Base-by-base conservation (phyloP, 2,113 vertebrate species). In the Rallus limicola region DNA sequence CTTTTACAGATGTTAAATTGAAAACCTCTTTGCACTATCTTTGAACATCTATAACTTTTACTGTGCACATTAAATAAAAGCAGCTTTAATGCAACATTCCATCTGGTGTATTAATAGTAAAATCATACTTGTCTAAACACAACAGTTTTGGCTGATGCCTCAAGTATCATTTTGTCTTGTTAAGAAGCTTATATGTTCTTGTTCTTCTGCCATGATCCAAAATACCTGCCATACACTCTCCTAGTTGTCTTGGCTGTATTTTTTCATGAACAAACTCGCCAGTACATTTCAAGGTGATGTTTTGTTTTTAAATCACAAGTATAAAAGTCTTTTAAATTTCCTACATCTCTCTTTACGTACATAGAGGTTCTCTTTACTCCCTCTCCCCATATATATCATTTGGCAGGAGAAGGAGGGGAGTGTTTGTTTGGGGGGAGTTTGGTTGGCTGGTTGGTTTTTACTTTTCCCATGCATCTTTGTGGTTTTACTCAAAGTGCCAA, bases 261-360 rank as follows among this genome's bases (percentile, higher is more conserved):
- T 83, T 86, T 84, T 82, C 79, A 44, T 81, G 87, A 95, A 92
- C 62, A 52, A 90, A 92, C 44, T 75, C 21, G 0, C 48, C 46
- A 70, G 55, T 21, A 77, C 16, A 71, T 83, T 87, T 93, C 82
- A 90, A 92, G 85, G 71, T 75, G 52, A 92, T 80, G 78, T 79
- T 92, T 91, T 94, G 72, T 82, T 96, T 97, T 92, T 59, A 92
- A 97, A 91, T 94, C 88, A 92, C 68, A 92, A 91, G 83, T 80
- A 91, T 75, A 78, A 90, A 88, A 83, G 92, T 86, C 82, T 94
- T 93, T 95, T 81, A 83, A 78, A 93, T 88, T 93, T 96, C 69
- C 90, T 79, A 82, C 76, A 81, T 95, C 80, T 93, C 90, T 44
- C 33, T 83, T 93, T 90, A 86, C 16, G 68, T 53, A 95, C 56